Evolutionary conservation across 2,888 invertebrate genomes (phyloP).

Genomic region (Metellina segmentata): DNA sequence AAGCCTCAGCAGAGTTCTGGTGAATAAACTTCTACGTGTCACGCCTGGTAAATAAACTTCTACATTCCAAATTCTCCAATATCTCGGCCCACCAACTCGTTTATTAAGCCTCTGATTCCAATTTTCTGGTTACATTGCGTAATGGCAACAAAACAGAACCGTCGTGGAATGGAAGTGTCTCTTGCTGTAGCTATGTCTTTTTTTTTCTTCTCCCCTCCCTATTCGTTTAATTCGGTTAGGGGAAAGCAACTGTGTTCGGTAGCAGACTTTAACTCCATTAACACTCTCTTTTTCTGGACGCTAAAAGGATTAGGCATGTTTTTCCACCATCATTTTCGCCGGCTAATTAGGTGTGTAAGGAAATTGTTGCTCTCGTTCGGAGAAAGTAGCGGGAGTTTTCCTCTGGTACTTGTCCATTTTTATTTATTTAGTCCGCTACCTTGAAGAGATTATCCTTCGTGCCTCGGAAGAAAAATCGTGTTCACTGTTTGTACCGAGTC

Average conservation of each 20-base stretch:
- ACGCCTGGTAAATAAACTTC: not conserved
- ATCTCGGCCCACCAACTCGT: slow-evolving; percentile 23
- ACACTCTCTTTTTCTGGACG: slow-evolving; percentile 55
- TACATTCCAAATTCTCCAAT: slow-evolving; percentile 36
- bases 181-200: slow-evolving; percentile 12
- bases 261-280: slow-evolving; percentile 66
- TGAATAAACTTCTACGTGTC: not conserved
- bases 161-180: slow-evolving; percentile 4
- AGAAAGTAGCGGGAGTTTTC: slow-evolving; percentile 9
- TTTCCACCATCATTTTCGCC: slow-evolving; percentile 66
- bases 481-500: not conserved
- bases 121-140: slow-evolving; percentile 5
- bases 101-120: slow-evolving; percentile 27
- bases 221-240: slow-evolving; percentile 68
- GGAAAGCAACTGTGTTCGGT: slow-evolving; percentile 42
- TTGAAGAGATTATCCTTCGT: slow-evolving; percentile 1
- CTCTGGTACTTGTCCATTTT: slow-evolving; percentile 2
- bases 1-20: too few species aligned
- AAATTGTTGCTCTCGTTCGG: slow-evolving; percentile 30
- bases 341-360: slow-evolving; percentile 60
- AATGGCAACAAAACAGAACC: slow-evolving; percentile 5
- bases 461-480: slow-evolving; percentile 13
- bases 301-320: slow-evolving; percentile 68
- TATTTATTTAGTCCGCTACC: not conserved
- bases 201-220: slow-evolving; percentile 9